Percentiles rank a stretch among this genome's conserved stretches.
These are phyloP conservation scores for Aviceda subcristata DNA, from an alignment of 2,113 vertebrate species.

Conservation along the genomic window DNA sequence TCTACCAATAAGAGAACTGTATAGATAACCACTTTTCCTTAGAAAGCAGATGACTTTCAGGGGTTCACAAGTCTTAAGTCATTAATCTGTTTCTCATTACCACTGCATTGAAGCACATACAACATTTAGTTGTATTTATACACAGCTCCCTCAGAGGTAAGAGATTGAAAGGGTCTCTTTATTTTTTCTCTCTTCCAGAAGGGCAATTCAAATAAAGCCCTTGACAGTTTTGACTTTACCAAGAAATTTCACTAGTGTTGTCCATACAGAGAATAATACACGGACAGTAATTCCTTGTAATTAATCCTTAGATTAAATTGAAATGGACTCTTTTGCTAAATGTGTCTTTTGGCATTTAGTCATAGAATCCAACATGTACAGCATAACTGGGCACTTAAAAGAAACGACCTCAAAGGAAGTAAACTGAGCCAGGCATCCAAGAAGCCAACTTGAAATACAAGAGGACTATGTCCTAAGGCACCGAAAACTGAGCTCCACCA, in stretches of 20 bases:
- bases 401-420: background rate
- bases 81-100: background rate
- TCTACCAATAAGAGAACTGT: background rate
- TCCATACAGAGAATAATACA: background rate
- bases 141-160: background rate
- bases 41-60: background rate
- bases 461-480: background rate
- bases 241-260: background rate
- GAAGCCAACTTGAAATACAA: background rate
- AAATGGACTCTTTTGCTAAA: background rate
- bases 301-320: background rate
- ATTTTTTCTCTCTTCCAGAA: background rate
- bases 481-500: rapidly evolving
- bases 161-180: background rate
- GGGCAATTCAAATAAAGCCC: background rate
- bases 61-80: background rate
- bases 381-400: background rate
- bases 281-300: background rate
- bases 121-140: background rate
- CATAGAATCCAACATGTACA: background rate
- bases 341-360: background rate
- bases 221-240: background rate
- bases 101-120: background rate
- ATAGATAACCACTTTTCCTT: rapidly evolving
- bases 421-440: background rate